Evolutionary conservation across 2,888 invertebrate species (phyloP).

Genomic region (Drosophila diplacantha): DNA sequence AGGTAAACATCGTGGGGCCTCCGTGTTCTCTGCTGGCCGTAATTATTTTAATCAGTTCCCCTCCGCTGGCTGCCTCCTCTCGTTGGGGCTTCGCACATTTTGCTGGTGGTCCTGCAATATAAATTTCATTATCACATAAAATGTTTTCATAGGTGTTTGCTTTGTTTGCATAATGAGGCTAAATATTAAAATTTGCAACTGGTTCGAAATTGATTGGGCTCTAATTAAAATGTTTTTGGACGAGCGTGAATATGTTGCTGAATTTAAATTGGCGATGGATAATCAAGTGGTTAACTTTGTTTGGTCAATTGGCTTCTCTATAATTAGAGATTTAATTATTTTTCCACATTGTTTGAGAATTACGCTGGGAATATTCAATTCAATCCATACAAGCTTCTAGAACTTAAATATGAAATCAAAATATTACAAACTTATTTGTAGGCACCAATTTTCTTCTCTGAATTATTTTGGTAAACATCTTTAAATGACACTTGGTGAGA

Average conservation of each 20-base stretch:
- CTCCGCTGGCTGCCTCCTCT: background rate
- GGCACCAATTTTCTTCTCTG: background rate
- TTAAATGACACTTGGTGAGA: slow-evolving; percentile 6
- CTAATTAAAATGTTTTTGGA: slow-evolving; percentile 23
- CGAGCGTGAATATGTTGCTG: background rate
- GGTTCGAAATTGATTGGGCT: slow-evolving; percentile 14
- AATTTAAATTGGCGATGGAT: background rate
- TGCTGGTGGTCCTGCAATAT: slow-evolving; percentile 28
- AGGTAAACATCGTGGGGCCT: slow-evolving; percentile 39
- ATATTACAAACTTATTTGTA: background rate
- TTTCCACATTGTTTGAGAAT: background rate
- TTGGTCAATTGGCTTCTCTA: slow-evolving; percentile 1
- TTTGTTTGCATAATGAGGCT: slow-evolving; percentile 15
- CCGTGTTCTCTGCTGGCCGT: background rate
- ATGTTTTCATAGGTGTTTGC: slow-evolving; percentile 6
- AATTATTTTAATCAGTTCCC: slow-evolving; percentile 33
- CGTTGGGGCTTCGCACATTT: slow-evolving; percentile 16
- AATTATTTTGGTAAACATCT: slow-evolving; percentile 1
- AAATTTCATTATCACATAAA: slow-evolving; percentile 30
- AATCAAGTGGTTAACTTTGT: slow-evolving; percentile 3
- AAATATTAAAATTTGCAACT: slow-evolving; percentile 23
- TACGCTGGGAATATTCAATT: background rate
- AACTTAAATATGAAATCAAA: background rate
- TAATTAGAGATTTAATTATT: background rate
- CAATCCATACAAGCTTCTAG: background rate